Evolutionary conservation across 2,113 vertebrate genomes (phyloP).

Genomic region (Daphoenositta chrysoptera): DNA sequence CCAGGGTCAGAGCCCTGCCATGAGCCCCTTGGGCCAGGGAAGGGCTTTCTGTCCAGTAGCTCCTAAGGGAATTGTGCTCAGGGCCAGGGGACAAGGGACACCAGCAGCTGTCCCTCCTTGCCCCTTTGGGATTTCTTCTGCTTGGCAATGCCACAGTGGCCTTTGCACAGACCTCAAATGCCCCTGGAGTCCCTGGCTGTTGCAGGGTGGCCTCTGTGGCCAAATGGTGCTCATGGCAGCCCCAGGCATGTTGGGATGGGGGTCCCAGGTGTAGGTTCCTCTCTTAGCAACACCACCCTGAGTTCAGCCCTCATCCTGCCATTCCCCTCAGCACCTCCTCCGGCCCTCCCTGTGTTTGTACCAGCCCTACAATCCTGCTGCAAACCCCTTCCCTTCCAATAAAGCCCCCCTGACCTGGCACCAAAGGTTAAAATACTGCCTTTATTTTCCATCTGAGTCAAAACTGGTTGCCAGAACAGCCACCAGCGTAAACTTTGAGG

Average conservation of each 20-base stretch:
- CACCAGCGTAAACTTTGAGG: neutral
- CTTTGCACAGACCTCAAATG: neutral
- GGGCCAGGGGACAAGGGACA: neutral
- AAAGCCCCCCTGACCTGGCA: neutral
- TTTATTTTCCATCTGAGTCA: neutral
- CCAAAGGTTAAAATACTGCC: neutral
- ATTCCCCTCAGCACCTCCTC: neutral
- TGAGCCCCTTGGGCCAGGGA: neutral
- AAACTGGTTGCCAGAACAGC: neutral
- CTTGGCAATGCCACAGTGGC: neutral
- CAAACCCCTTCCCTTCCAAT: neutral
- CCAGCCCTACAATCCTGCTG: neutral
- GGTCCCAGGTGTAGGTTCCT: accelerated
- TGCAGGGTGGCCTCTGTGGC: neutral
- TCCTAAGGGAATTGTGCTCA: neutral
- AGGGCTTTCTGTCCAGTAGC: neutral
- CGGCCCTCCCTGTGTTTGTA: neutral
- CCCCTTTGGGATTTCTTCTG: neutral
- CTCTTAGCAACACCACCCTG: neutral
- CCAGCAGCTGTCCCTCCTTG: accelerated
- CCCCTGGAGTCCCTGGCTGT: neutral
- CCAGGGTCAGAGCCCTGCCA: neutral
- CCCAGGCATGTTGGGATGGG: neutral
- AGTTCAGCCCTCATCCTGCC: neutral
- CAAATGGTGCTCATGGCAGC: neutral